Evolutionary conservation across 2,888 invertebrate genomes (phyloP), one percentile per base, ranked within the genome.

Genomic region (Andrena fulva): DNA sequence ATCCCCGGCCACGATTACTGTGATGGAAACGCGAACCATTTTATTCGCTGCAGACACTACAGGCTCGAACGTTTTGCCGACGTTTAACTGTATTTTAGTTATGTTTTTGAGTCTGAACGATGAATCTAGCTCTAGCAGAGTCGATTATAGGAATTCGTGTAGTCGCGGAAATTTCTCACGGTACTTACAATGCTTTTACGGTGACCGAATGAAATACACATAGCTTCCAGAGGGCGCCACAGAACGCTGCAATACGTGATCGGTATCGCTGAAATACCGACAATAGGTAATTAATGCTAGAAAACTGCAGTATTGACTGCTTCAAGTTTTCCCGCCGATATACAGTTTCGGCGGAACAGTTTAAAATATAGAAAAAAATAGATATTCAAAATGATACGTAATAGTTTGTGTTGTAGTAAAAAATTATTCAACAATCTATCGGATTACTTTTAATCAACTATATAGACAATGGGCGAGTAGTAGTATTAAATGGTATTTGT

Each of bases 251-350:
- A 0, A 10, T 0, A 6, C 42, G 6, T 66, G 66, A 73, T 78
- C 74, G 83, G 83, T 74, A 78, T 50, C 42, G 24, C 20, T 67
- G 83, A 60, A 67, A n/a, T 68, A 82, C 83, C 83, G 83, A 78
- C 83, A 29, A 62, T 10, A n/a, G 80, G 27, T 80, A 72, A 71
- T 67, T 27, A 48, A 6, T 0, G 0, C 3, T 10, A 69, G 69
- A 54, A 20, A 80, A 50, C 82, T 82, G 48, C 67, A 29, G 1
- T 82, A 80, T 69, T 76, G 68, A 66, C 76, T n/a, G 63, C n/a
- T 29, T 6, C n/a, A 2, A 31, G 31, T 52, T 20, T 29, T 33
- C 10, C n/a, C 29, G 6, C 4, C n/a, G 35, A 10, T 24, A 66
- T 24, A 29, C 24, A 16, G 48, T 59, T 59, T 70, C 29, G 31